Evolutionary conservation across 1,140 invertebrate species (phyloP), one percentile per base, ranked within the genome.

Genomic region (Leptonema lineaticorne): DNA sequence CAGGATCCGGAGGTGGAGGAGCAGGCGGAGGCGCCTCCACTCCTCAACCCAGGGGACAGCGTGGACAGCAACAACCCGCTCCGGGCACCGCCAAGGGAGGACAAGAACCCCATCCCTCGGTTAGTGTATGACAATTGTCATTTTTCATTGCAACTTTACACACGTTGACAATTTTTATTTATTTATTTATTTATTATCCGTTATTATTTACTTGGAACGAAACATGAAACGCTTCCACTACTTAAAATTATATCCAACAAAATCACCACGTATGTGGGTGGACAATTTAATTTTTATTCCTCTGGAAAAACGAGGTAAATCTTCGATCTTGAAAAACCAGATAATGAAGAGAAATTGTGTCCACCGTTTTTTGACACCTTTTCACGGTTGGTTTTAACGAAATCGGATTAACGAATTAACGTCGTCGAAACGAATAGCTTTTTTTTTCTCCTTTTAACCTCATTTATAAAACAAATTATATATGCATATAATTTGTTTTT

Each of bases 41-140:
- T 60, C 74, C 73, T 67, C 83, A 80, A 24, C 79, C 74, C 75
- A 50, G 14, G 62, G 66, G 84, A 80, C 18, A 79, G 84, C 45
- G 87, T 87, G 71, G 82, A 85, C 18, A 80, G 79, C 14, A 79
- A 78, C 2, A 82, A 87, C 37, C 89, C 87, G n/a, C 88, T 87
- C 3, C 88, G 6, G 82, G 87, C 62, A 88, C 89, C 75, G 90
- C 83, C 89, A 57, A 87, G 89, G 76, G 91, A 90, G 90, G 84
- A 48, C 81, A 82, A 58, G 80, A 80, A 73, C 85, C 78, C 87
- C 90, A 92, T 82, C 90, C 90, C 68, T 89, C 89, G 81, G 89
- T 91, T 84, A 87, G 86, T 84, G 30, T n/a, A n/a, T 30, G 37
- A 45, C n/a, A n/a, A 37, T 37, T 37, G 9, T 9, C 16, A 53